Base-by-base conservation (phyloP, 2,113 vertebrate species). In the Hymenochirus boettgeri region DNA sequence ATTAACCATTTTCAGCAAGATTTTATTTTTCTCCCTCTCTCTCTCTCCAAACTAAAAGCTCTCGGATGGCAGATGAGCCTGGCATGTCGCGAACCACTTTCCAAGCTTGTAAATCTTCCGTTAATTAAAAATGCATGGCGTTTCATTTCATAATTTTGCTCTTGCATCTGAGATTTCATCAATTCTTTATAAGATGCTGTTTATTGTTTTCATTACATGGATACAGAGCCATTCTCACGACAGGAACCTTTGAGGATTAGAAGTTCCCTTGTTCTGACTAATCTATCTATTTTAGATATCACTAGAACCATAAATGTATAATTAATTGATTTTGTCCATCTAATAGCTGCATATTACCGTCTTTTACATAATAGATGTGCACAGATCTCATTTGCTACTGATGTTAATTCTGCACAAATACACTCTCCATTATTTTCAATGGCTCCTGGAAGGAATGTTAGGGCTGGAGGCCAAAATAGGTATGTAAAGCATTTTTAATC, bases 151-250 rank as follows among this genome's bases (percentile, higher is more conserved):
- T 69, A 69, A 69, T 60, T 69, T 57, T 53, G 64, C 64, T n/a
- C 52, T 52, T 46, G 24, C 57, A 50, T 60, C 56, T 27, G 47
- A 60, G 65, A 52, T 53, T 31, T 59, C 56, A 69, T 69, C 57
- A 69, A 69, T 69, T 69, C 56, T 69, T 69, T 29, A 69, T 69
- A 23, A 46, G 35, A 45, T 42, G 57, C 65, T 69, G 65, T 60
- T 69, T 69, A 60, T 69, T 60, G 65, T 60, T 69, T 60, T 69
- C 48, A 69, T 59, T 69, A 69, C 33, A 53, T 18, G n/a, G 46
- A 67, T 42, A 51, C 42, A 19, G 46, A 50, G 19, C 47, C 15
- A 33, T 42, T 57, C 13, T 42, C 56, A n/a, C 47, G 10, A 37
- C 35, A 21, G 58, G 65, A 69, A 5, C 21, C 65, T 69, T 26